Evolutionary conservation across 2,113 vertebrate species (phyloP), one percentile per base, ranked within the genome.

Genomic region (Spizaetus ornatus): DNA sequence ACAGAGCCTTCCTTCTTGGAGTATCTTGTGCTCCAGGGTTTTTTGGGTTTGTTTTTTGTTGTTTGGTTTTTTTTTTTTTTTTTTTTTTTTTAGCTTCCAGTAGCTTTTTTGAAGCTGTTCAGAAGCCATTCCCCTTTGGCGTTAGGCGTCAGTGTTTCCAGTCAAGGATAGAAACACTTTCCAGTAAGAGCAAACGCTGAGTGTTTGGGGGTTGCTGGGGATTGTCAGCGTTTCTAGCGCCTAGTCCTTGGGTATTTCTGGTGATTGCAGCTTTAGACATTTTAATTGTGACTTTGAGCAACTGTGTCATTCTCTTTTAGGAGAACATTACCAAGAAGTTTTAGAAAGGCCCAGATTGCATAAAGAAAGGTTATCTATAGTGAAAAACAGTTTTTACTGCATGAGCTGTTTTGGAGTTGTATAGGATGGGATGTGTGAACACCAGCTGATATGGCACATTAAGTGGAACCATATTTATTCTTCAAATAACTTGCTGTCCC

Each of bases 341-440:
- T 31, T 19, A 11, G 58, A 10, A 55, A 55, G 50, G 26, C 10
- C 32, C 13, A 22, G 45, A 15, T 42, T 13, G 14, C 23, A 1
- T 11, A 16, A 13, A 36, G 42, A n/a, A 48, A 12, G 36, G 58
- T 4, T 5, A 11, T 6, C 8, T 36, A 7, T 16, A n/a, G 50
- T 12, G 62, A n/a, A 61, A 43, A 48, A 0, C 14, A 10, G 16
- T 14, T 79, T 61, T 45, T 23, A 40, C 9, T 1, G 0, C 10
- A 3, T 12, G 55, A 42, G 20, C 65, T 59, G 42, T 9, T 47
- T 21, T 48, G 32, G 80, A 27, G 13, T 3, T 43, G 52, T 31
- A 0, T 3, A 26, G 42, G 58, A 36, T 7, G 12, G 26, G 58
- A 7, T 45, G n/a, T 74, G 78, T 47, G 73, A 38, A 7, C 34